Evolutionary conservation across 2,797 vertebrate species (phyloP).

Genomic region (Galaxias olidus): DNA sequence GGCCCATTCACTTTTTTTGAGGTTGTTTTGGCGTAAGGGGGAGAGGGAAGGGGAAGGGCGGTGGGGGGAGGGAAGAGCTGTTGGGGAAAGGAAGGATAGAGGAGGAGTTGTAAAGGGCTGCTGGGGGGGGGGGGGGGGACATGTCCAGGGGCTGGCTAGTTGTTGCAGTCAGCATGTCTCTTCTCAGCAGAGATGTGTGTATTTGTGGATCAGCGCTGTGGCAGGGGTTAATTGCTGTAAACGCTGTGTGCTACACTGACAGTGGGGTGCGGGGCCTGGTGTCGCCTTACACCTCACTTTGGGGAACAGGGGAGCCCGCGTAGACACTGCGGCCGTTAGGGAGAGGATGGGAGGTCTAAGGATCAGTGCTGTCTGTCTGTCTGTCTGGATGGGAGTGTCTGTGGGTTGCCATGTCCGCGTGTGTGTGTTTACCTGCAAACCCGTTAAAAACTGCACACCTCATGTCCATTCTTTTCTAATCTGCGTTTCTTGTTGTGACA

Average conservation of each 20-base stretch:
- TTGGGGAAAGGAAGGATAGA: constrained; percentile 33
- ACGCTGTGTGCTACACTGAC: constrained; percentile 76
- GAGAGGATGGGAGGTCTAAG: constrained; percentile 70
- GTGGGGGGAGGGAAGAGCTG: constrained; percentile 44
- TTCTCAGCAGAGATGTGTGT: constrained; percentile 54
- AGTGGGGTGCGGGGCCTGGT: constrained; percentile 66
- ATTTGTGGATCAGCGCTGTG: constrained; percentile 76
- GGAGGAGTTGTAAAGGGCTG: constrained; percentile 47
- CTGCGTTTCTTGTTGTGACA: too few relatives aligned
- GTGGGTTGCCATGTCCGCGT: constrained; percentile 36
- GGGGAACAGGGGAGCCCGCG: constrained; percentile 75
- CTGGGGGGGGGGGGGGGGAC: background rate
- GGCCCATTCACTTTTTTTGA: constrained; percentile 41
- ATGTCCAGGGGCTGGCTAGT: too few relatives aligned
- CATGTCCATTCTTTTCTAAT: too few relatives aligned
- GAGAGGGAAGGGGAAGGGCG: constrained; percentile 13
- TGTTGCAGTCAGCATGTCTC: constrained; percentile 44
- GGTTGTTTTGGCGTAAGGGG: too few relatives aligned
- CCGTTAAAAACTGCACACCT: constrained; percentile 47
- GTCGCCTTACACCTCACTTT: constrained; percentile 69
- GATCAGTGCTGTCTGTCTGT: constrained; percentile 36
- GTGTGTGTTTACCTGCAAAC: constrained; percentile 50
- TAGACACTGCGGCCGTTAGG: constrained; percentile 74
- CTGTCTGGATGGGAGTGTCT: constrained; percentile 9
- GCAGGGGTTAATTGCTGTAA: constrained; percentile 85